Base-by-base conservation (phyloP, 2,113 vertebrate genomes). In the Xiphorhynchus elegans region DNA sequence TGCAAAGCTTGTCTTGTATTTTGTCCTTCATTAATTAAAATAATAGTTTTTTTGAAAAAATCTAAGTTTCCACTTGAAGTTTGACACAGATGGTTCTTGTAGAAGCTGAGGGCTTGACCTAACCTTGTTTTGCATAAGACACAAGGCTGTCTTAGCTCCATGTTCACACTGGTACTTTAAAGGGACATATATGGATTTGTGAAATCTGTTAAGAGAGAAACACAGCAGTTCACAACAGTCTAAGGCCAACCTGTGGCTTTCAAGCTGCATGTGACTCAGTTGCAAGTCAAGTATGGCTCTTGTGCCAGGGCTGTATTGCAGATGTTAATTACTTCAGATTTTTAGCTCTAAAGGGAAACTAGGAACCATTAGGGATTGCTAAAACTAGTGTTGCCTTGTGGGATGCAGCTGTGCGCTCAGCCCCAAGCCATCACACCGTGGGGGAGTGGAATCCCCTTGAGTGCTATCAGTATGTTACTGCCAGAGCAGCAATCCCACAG, bases 331-430 rank as follows among this genome's bases (percentile, higher is more conserved):
- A 68, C 63, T 62, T 50, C 66, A 80, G 58, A 55, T 66, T 83
- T 90, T 42, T 17, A 87, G 63, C 75, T 77, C 5, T 29, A 58
- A 62, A 90, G 46, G 49, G 53, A 88, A 72, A 62, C 70, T 3
- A 31, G 40, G 83, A 77, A 3, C 55, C 89, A 29, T 46, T 23
- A 85, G 62, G 67, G 67, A 73, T 7, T 53, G 44, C 74, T 78
- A 69, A 72, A 40, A 37, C 26, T 14, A 9, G 44, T 39, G 11
- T 6, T 76, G 66, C 56, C 70, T 52, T 31, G 33, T 64, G 81
- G 44, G 78, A 40, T 76, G 77, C 91, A 95, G 95, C 93, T 96
- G 95, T 17, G 56, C 21, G 52, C 69, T 96, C 78, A 88, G 53
- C 37, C 46, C 37, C 40, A 24, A 67, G 47, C 74, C 74, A 20